Evolutionary conservation across 2,888 invertebrate species (phyloP).

Genomic region (Abrostola tripartita): DNA sequence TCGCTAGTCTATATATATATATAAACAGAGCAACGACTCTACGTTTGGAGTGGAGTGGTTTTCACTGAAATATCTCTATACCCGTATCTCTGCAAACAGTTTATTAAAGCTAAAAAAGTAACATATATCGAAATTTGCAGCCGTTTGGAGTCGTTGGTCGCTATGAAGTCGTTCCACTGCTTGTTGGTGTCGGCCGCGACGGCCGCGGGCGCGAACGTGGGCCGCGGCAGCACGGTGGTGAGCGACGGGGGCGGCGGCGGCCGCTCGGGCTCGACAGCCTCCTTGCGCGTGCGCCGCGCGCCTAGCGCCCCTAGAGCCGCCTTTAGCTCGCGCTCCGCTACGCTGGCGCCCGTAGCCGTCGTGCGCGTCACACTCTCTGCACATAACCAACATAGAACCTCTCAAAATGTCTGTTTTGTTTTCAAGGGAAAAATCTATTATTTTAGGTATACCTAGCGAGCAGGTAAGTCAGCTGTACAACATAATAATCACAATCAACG

Average conservation of each 20-base stretch:
- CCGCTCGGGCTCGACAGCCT: constrained; percentile 30
- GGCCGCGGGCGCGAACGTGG: constrained; percentile 62
- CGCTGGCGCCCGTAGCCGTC: constrained; percentile 53
- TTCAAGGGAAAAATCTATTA: no score
- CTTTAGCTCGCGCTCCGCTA: constrained; percentile 75
- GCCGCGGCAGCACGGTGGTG: constrained; percentile 16
- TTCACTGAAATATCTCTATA: constrained; percentile 48
- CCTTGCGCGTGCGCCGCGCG: constrained; percentile 67
- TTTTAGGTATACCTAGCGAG: no score
- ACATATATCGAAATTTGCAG: constrained; percentile 56
- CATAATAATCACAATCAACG: neutral
- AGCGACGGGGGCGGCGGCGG: constrained; percentile 9
- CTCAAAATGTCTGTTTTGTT: no score
- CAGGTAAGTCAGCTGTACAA: neutral
- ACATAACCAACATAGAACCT: constrained; percentile 6
- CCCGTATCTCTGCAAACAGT: constrained; percentile 49
- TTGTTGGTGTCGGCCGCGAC: constrained; percentile 60
- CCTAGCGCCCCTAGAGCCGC: constrained; percentile 65
- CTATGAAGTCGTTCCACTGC: constrained; percentile 73
- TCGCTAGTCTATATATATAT: no score
- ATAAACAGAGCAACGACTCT: no score
- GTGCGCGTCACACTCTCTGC: constrained; percentile 31
- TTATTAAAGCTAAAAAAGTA: constrained; percentile 71
- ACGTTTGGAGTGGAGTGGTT: neutral
- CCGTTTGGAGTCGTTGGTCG: constrained; percentile 54